Evolutionary conservation across 2,113 vertebrate genomes (phyloP), one percentile per base, ranked within the genome.

Genomic region (Caretta caretta): DNA sequence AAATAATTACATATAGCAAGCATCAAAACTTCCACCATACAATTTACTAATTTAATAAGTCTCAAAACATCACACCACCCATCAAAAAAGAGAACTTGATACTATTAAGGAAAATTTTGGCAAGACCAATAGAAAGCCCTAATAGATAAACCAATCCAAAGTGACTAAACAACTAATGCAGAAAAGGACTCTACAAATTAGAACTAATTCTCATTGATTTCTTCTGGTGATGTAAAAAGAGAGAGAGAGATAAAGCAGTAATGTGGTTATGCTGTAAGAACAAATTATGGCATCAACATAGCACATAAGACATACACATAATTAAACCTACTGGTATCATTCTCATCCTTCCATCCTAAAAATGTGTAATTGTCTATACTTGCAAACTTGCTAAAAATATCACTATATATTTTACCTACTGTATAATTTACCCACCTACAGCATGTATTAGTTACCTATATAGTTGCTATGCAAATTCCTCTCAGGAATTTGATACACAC

Each of bases 361-460:
- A 80, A 57, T 6, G 19, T 84, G 25, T 11, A 92, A 53, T 89
- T 48, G 46, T 3, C 27, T 16, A 1, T 7, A 75, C 24, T 65
- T 25, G 38, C 82, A 46, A 7, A 86, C 17, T 24, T 92, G 53
- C 22, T 13, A 35, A 92, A 50, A 46, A 0, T 12, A 76, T 76
- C 84, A 57, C 10, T 29, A 22, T 54, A n/a, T 38, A 29, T 22
- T 29, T 22, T 89, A 48, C 22, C 2, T 48, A 12, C 5, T 27
- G 72, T 6, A 16, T 22, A 48, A 75, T 22, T 51, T 31, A 80
- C 16, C 9, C 80, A 31, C 19, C 75, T 79, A 1, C 11, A 87
- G 56, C 65, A 57, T 10, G 9, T 84, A 17, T 22, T 56, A 65
- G 46, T 38, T n/a, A 24, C 1, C 0, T 10, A 13, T 35, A 27